Conservation (phyloP, 2,888 invertebrate genomes). For the Muscina levida region DNA sequence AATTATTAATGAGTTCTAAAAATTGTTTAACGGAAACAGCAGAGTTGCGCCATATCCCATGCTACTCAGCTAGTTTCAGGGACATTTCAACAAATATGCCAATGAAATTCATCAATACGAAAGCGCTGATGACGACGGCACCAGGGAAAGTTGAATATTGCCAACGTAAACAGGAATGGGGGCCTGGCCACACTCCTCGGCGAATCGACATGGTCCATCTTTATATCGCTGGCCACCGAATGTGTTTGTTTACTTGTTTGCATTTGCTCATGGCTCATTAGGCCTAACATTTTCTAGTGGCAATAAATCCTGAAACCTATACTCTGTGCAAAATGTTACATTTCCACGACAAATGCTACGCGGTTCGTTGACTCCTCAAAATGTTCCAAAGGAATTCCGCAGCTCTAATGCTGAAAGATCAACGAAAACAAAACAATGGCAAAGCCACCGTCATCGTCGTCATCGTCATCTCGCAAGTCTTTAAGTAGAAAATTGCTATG, state of each 20-base stretch:
- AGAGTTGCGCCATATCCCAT: background rate
- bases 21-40: conserved; percentile 52
- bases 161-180: background rate
- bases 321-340: conserved; percentile 7
- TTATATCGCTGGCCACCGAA: conserved; percentile 16
- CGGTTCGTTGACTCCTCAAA: conserved; percentile 17
- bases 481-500: conserved; percentile 76
- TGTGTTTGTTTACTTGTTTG: conserved; percentile 38
- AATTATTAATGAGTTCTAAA: conserved; percentile 60
- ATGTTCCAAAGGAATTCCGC: conserved; percentile 15
- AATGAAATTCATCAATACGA: conserved; percentile 49
- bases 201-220: conserved; percentile 25
- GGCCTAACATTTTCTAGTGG: conserved; percentile 17
- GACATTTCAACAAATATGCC: conserved; percentile 60
- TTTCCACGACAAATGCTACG: background rate
- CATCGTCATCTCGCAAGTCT: conserved; percentile 44
- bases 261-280: conserved; percentile 50
- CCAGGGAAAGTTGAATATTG: background rate
- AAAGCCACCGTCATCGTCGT: conserved; percentile 14
- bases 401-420: background rate
- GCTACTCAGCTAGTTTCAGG: conserved; percentile 53
- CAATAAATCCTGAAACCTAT: conserved; percentile 50
- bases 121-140: conserved; percentile 4
- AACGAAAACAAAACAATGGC: background rate
- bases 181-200: conserved; percentile 5